Evolutionary conservation across 2,888 invertebrate species (phyloP), one percentile per base, ranked within the genome.

Genomic region (Yponomeuta cagnagella): DNA sequence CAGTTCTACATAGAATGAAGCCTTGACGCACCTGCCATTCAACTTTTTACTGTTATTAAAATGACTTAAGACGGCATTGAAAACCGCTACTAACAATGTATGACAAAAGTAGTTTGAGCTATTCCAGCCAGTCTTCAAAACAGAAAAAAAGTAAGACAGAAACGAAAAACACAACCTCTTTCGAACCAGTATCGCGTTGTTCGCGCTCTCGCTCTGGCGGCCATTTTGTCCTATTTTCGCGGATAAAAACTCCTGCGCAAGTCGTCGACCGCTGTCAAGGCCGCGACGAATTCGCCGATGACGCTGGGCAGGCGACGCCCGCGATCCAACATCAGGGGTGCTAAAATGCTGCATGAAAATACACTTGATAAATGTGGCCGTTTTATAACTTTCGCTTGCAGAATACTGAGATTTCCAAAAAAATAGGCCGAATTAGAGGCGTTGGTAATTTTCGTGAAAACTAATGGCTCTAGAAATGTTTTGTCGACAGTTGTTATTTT

Each of bases 201-300:
- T 58, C 52, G 52, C 52, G 52, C 15, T 58, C 52, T 58, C 52
- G 52, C 52, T 58, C 52, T 58, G 52, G 52, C 52, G 52, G 72
- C 72, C 72, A 77, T 75, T 77, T 80, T 76, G 79, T 79, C 77
- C 80, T 80, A 78, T 80, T 82, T 80, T 84, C 77, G 79, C 79
- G 80, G 76, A 76, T 81, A 81, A 84, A 83, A 83, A 80, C 76
- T 63, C 78, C 81, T 79, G 77, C 79, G 64, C 72, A 81, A 83
- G 90, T 87, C 89, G 86, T 73, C 81, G 90, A 86, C 89, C 90
- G 84, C 58, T 75, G 79, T 76, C 87, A 90, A 91, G 90, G 90
- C 85, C 87, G 86, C 84, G 86, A 79, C 89, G 85, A 89, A 90
- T 88, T 89, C 78, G 81, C 77, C 76, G 76, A 65, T 33, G 65